A percentile compares a stretch with the other conserved stretches of the same genome.
Conservation (phyloP, 2,888 invertebrate species). For the Listrodromus nycthemerus region DNA sequence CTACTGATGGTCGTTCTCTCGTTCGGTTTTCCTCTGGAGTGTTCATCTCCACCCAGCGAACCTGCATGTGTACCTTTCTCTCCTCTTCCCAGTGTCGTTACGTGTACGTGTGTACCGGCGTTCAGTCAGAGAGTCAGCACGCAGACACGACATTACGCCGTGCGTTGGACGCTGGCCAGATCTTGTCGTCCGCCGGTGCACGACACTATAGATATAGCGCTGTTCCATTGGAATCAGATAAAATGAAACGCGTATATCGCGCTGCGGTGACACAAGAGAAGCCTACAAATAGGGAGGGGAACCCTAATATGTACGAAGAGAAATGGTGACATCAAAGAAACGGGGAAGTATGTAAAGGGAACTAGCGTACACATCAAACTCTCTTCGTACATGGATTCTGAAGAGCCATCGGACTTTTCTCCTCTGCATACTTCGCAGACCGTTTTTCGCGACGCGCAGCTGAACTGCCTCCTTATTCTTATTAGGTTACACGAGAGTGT, state of each 20-base stretch:
- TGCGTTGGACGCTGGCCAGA: constrained; percentile 66
- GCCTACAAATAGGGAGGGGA: constrained; percentile 51
- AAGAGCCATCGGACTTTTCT: not conserved
- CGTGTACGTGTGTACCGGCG: constrained; percentile 43
- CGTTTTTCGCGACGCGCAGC: constrained; percentile 3
- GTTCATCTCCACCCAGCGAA: constrained; percentile 53
- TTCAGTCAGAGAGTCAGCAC: constrained; percentile 67
- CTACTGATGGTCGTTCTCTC: constrained; percentile 64
- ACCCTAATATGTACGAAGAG: constrained; percentile 36
- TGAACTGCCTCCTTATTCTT: constrained; percentile 34
- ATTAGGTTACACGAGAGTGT: constrained; percentile 44
- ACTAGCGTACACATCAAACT: not conserved
- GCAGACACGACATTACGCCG: constrained; percentile 67
- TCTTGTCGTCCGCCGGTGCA: constrained; percentile 47
- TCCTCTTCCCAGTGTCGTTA: constrained; percentile 16
- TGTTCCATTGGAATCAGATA: constrained; percentile 62
- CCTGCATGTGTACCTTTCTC: constrained; percentile 52
- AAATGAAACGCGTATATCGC: constrained; percentile 57
- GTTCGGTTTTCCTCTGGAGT: constrained; percentile 60
- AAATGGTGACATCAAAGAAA: constrained; percentile 37
- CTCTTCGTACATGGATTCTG: constrained; percentile 13
- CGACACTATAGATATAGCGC: not conserved
- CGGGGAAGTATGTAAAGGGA: not conserved
- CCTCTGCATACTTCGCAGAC: not conserved
- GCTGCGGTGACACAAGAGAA: constrained; percentile 48